A percentile compares a stretch with the other conserved stretches of the same genome.
Conservation (phyloP, 2,797 vertebrate genomes). For the Thunnus albacares region DNA sequence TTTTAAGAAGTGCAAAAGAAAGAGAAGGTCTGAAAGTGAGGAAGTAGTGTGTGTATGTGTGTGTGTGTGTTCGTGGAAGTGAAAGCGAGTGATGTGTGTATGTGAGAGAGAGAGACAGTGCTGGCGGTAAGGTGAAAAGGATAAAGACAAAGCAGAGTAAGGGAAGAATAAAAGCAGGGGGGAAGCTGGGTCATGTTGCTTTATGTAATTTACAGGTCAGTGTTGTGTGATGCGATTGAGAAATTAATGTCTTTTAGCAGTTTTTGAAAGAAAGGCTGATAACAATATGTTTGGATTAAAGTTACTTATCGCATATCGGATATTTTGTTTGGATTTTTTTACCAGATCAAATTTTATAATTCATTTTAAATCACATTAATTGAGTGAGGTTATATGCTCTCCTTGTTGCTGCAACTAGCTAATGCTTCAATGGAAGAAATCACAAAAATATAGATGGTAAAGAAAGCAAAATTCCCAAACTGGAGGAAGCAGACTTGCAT, state of each 20-base stretch:
- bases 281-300: background rate
- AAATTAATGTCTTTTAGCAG: constrained; percentile 20
- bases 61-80: background rate
- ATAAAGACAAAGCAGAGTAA: constrained; percentile 63
- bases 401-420: background rate
- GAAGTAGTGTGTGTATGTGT: too few species aligned
- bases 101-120: constrained; percentile 22
- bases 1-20: constrained; percentile 12
- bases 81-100: background rate
- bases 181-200: constrained; percentile 60
- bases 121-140: constrained; percentile 70
- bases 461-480: too few species aligned
- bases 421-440: too few species aligned
- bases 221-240: constrained; percentile 35
- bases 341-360: background rate
- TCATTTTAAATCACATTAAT: background rate
- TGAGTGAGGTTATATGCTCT: background rate
- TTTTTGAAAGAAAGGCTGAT: background rate
- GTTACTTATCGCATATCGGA: background rate
- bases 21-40: too few species aligned
- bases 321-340: background rate
- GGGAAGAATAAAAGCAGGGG: constrained; percentile 49
- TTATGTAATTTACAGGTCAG: constrained; percentile 74
- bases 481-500: too few species aligned
- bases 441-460: background rate